phyloP scores from a whole-genome alignment of 2,888 invertebrate genomes.

The Drosophila mercatorum region DNA sequence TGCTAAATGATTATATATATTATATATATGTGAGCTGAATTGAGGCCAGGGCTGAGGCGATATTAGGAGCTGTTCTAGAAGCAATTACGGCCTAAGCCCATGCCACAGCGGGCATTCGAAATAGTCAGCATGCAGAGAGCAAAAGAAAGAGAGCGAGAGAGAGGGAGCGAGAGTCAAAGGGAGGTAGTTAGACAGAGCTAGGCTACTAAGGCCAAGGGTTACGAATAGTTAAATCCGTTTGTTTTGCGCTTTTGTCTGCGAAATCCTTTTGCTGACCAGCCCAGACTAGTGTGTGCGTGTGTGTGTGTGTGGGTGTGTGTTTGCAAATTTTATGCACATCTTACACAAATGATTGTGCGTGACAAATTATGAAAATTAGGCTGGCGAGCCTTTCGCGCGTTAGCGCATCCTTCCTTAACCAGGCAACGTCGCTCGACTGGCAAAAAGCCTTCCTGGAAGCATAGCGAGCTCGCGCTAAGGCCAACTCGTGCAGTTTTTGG shows the following conservation, averaged over 20 bases:
- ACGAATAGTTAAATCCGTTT: constrained; percentile 73
- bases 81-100: constrained; percentile 41
- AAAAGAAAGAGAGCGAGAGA: constrained; percentile 1
- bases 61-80: constrained; percentile 14
- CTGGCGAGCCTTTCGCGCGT: constrained; percentile 49
- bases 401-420: constrained; percentile 51
- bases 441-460: constrained; percentile 46
- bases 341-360: constrained; percentile 74
- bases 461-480: constrained; percentile 19
- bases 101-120: constrained; percentile 45
- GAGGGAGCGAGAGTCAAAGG: neutral
- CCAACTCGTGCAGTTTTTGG: constrained; percentile 17
- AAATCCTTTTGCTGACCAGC: constrained; percentile 73
- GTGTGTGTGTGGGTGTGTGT: constrained; percentile 17
- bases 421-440: constrained; percentile 5
- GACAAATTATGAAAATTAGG: constrained; percentile 79
- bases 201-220: constrained; percentile 62
- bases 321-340: constrained; percentile 64
- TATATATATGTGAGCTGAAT: neutral
- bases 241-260: constrained; percentile 65
- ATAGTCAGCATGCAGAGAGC: neutral
- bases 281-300: constrained; percentile 14
- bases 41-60: constrained; percentile 1
- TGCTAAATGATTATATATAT: neutral
- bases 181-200: constrained; percentile 14